phyloP scores from a whole-genome alignment of 2,888 invertebrate genomes.

The Pristionchus fissidentatus region DNA sequence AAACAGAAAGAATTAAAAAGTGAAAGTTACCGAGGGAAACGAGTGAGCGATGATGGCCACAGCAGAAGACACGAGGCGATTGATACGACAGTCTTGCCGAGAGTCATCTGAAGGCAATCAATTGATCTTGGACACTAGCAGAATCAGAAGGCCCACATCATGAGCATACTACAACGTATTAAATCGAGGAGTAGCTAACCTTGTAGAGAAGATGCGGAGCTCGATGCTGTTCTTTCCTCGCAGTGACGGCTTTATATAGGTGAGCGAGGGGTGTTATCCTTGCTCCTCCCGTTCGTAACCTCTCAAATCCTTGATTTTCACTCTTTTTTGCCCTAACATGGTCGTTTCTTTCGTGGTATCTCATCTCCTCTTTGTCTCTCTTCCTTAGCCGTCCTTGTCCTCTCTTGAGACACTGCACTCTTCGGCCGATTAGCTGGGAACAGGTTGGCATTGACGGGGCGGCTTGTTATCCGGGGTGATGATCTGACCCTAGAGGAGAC shows the following conservation, averaged over 20 bases:
- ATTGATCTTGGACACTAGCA: neutral
- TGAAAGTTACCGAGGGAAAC: slow-evolving; percentile 24
- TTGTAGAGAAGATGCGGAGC: slow-evolving; percentile 2
- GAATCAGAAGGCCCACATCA: neutral
- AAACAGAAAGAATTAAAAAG: neutral
- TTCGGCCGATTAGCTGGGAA: too few relatives aligned
- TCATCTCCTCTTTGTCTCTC: neutral
- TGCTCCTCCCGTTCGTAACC: slow-evolving; percentile 7
- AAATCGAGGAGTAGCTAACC: slow-evolving; percentile 3
- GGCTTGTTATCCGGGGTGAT: slow-evolving; percentile 7
- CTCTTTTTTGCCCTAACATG: neutral
- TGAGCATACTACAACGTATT: neutral
- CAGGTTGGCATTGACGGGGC: neutral
- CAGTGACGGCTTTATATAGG: neutral
- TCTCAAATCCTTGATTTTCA: neutral
- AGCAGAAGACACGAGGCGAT: slow-evolving; percentile 29
- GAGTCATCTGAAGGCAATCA: slow-evolving; percentile 9
- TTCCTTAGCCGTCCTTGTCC: too few relatives aligned
- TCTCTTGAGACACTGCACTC: too few relatives aligned
- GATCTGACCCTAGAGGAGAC: neutral
- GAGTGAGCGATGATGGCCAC: slow-evolving; percentile 28
- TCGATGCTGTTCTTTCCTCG: neutral
- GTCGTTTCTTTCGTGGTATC: neutral
- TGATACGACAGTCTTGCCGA: neutral
- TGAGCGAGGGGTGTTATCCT: neutral